These are phyloP conservation scores for Camponotus fellah DNA, from an alignment of 2,888 invertebrate species.

Conservation along the genomic window DNA sequence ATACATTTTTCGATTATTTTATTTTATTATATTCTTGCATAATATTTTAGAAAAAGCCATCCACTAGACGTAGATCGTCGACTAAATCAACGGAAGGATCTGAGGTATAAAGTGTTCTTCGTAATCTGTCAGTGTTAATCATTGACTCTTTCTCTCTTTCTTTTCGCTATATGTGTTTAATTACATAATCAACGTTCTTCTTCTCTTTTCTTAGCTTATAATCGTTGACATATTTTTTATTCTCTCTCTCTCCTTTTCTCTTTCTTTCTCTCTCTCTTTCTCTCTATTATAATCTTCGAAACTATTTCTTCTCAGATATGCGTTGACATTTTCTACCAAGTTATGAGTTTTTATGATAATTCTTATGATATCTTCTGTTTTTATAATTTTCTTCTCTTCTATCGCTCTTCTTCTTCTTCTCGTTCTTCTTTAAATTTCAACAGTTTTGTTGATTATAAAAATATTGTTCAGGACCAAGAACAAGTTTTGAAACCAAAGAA, in stretches of 20 bases:
- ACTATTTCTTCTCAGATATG: conserved; percentile 18
- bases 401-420: conserved; percentile 44
- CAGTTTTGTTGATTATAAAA: conserved; percentile 27
- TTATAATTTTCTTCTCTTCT: conserved; percentile 33
- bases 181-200: conserved; percentile 18
- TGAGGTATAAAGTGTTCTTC: conserved; percentile 63
- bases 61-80: conserved; percentile 65
- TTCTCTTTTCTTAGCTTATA: not conserved
- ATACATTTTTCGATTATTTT: not conserved
- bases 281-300: conserved; percentile 25
- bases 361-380: not conserved
- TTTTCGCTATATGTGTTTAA: not conserved
- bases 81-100: conserved; percentile 62
- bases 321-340: not conserved
- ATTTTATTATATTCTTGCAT: conserved; percentile 34
- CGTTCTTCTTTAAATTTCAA: conserved; percentile 37
- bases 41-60: conserved; percentile 65
- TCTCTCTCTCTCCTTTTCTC: not conserved
- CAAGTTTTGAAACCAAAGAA: conserved; percentile 58
- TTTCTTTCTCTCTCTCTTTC: not conserved
- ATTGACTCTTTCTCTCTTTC: conserved; percentile 26
- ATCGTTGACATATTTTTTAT: conserved; percentile 6
- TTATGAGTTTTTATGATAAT: not conserved
- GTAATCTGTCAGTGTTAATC: conserved; percentile 28
- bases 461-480: conserved; percentile 67